Conservation (phyloP, 1,140 invertebrate species). For the Lepidurus packardi region DNA sequence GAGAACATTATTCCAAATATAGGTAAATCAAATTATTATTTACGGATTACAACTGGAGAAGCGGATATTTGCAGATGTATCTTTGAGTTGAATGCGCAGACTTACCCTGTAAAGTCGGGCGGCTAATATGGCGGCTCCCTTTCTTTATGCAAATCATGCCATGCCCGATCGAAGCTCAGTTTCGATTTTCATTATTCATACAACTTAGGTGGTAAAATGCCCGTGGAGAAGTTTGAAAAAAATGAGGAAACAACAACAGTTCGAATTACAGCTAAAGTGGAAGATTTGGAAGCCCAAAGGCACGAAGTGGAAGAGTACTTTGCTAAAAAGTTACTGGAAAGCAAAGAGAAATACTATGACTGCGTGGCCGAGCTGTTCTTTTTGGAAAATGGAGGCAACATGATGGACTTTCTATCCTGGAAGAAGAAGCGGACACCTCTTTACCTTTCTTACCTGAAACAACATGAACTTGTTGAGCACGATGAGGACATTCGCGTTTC, state of each 20-base stretch:
- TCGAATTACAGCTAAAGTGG: neutral
- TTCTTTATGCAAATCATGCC: neutral
- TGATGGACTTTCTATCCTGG: slow-evolving; percentile 78
- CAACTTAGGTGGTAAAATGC: neutral
- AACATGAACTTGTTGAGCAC: slow-evolving; percentile 18
- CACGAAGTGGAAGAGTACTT: slow-evolving; percentile 4
- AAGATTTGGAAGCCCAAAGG: slow-evolving; percentile 7
- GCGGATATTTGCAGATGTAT: neutral
- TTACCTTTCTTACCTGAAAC: slow-evolving; percentile 58
- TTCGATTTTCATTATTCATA: neutral
- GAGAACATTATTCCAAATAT: slow-evolving; percentile 20
- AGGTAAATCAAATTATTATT: slow-evolving; percentile 19
- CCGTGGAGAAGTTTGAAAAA: neutral
- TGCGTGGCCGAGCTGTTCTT: slow-evolving; percentile 76
- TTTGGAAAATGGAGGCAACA: slow-evolving; percentile 73
- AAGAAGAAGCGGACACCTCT: slow-evolving; percentile 67
- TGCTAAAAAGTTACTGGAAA: slow-evolving; percentile 38
- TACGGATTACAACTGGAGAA: neutral
- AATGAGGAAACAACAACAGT: slow-evolving; percentile 10
- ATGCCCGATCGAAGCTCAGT: neutral
- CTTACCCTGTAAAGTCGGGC: slow-evolving; percentile 7
- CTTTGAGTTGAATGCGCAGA: neutral
- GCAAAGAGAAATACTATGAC: slow-evolving; percentile 63
- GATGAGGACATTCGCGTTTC: neutral
- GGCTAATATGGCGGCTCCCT: neutral